Evolutionary conservation across 2,797 vertebrate genomes (phyloP), one percentile per base, ranked within the genome.

Genomic region (Mus minutoides): DNA sequence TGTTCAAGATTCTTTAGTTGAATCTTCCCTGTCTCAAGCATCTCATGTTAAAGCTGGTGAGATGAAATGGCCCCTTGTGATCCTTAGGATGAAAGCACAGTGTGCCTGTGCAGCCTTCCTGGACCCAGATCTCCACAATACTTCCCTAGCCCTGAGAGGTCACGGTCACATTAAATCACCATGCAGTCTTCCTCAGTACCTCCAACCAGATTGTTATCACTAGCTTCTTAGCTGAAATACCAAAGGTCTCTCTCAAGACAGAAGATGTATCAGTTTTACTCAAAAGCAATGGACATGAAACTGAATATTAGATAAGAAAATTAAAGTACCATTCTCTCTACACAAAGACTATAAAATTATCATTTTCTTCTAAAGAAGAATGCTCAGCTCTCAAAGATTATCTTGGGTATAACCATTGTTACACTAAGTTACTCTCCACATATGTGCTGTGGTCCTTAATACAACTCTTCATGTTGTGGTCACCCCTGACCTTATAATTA

Each of bases 321-420:
- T 58, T 46, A 82, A 86, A 90, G 14, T 64, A 16, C 31, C 49
- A 78, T 49, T 73, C 86, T 12, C 4, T 86, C 88, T 86, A 95
- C 73, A 79, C 16, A 88, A 84, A n/a, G 67, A 54, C 5, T 82
- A 4, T 58, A 93, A 94, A 94, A 90, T 71, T 67, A 52, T 34
- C 3, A 29, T 56, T 62, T 37, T 17, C 40, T 69, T 69, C 40
- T 54, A 21, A 62, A 75, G 43, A 24, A 94, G 94, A 94, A 54
- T 29, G 92, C 6, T 60, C 1, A 19, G 4, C 14, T 60, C 16
- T 92, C 77, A 88, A 54, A 88, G 24, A 64, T 85, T 84, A 82
- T 71, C 40, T 60, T 21, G 19, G 52, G 31, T 31, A 0, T 77
- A 60, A 52, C 16, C 40, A 11, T 76, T 43, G 26, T 77, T 60